Conservation (phyloP, 1,140 invertebrate species). For the Solenopsis invicta region DNA sequence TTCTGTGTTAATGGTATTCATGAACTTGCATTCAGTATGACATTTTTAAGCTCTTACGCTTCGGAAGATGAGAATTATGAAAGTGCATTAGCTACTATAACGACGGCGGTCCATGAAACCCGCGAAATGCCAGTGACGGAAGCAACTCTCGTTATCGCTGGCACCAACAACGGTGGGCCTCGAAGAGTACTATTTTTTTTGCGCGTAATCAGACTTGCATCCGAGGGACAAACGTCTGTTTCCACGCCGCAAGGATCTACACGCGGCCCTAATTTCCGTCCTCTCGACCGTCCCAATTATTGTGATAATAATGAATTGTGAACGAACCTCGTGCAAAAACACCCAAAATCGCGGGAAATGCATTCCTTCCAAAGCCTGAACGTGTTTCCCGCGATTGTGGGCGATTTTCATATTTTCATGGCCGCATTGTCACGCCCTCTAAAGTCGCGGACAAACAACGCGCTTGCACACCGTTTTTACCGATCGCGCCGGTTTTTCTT, state of each 20-base stretch:
- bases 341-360: too few species aligned
- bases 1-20: slow-evolving; percentile 58
- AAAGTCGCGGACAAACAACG: neutral
- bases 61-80: neutral
- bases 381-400: slow-evolving; percentile 76
- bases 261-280: neutral
- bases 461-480: neutral
- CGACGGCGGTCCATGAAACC: neutral
- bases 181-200: slow-evolving; percentile 64
- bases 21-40: slow-evolving; percentile 47
- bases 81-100: slow-evolving; percentile 16
- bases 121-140: slow-evolving; percentile 1
- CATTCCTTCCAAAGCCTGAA: too few species aligned
- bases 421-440: neutral
- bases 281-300: slow-evolving; percentile 4
- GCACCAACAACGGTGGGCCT: slow-evolving; percentile 49
- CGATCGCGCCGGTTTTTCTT: neutral
- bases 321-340: slow-evolving; percentile 45
- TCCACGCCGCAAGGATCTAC: neutral
- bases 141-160: slow-evolving; percentile 67
- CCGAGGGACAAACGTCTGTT: neutral
- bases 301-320: slow-evolving; percentile 56
- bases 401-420: slow-evolving; percentile 64
- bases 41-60: slow-evolving; percentile 41
- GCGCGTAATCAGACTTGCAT: neutral